Evolutionary conservation across 2,113 vertebrate genomes (phyloP).

Genomic region (Orientallactaga bullata): DNA sequence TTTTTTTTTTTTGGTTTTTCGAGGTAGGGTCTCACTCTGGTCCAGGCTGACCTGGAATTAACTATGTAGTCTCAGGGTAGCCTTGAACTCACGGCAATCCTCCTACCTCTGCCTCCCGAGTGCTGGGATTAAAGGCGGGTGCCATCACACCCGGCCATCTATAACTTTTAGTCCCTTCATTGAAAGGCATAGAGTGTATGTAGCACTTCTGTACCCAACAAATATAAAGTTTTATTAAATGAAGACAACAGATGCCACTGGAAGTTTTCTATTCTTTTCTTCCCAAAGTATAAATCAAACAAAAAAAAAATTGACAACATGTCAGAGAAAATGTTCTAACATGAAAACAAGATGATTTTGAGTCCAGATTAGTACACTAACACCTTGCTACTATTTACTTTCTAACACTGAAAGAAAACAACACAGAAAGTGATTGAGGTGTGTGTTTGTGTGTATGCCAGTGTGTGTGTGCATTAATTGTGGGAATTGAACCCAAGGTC

Average conservation of each 20-base stretch:
- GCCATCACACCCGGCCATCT: too few species aligned
- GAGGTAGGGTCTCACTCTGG: too few species aligned
- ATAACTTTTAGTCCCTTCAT: not conserved
- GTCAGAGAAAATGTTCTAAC: conserved; percentile 16
- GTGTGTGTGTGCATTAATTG: too few species aligned
- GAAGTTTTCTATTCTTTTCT: conserved; percentile 14
- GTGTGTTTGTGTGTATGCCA: too few species aligned
- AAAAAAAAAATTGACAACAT: not conserved
- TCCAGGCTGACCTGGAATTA: too few species aligned
- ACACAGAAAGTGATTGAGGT: conserved; percentile 30
- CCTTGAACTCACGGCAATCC: too few species aligned
- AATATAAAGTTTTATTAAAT: not conserved
- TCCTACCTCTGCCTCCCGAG: too few species aligned
- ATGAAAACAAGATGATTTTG: conserved; percentile 50
- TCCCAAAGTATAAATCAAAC: conserved; percentile 14
- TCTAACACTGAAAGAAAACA: conserved; percentile 48
- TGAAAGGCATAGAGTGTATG: not conserved
- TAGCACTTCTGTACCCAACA: conserved; percentile 1
- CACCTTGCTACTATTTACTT: conserved; percentile 2
- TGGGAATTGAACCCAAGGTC: not conserved
- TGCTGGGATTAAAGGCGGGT: too few species aligned
- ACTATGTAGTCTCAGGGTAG: too few species aligned
- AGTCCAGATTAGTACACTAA: not conserved
- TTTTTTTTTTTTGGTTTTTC: too few species aligned
- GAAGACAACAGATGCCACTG: not conserved